Evolutionary conservation across 2,888 invertebrate genomes (phyloP).

Genomic region (Drosophila niveifrons): DNA sequence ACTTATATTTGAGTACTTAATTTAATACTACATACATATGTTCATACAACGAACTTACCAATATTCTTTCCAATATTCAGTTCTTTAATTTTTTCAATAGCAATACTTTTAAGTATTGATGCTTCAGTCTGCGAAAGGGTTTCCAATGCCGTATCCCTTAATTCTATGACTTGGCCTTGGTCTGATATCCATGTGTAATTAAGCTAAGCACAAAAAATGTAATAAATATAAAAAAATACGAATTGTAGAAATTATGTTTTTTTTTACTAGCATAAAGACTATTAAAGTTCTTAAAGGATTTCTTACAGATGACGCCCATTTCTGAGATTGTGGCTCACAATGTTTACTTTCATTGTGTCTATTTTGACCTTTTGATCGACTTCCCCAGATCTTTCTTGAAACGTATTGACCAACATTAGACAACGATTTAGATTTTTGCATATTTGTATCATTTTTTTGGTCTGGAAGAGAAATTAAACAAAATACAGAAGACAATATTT

Average conservation of each 20-base stretch:
- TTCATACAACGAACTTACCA: constrained; percentile 43
- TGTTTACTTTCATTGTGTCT: constrained; percentile 85
- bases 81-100: constrained; percentile 93
- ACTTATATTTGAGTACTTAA: no score
- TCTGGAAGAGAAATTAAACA: constrained; percentile 36
- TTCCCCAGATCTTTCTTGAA: constrained; percentile 93
- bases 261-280: no score
- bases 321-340: constrained; percentile 67
- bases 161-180: constrained; percentile 87
- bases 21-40: neutral
- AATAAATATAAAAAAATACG: neutral
- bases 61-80: constrained; percentile 93
- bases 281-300: neutral
- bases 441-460: constrained; percentile 84
- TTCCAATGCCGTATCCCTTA: constrained; percentile 88
- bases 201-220: constrained; percentile 86
- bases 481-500: neutral
- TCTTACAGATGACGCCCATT: constrained; percentile 95
- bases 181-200: constrained; percentile 92
- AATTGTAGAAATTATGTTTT: neutral
- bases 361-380: constrained; percentile 93
- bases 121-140: constrained; percentile 90
- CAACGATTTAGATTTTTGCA: constrained; percentile 96
- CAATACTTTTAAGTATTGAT: constrained; percentile 93
- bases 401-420: constrained; percentile 95